Conservation (phyloP, 2,797 vertebrate genomes). For the Paratrypauchen microcephalus region DNA sequence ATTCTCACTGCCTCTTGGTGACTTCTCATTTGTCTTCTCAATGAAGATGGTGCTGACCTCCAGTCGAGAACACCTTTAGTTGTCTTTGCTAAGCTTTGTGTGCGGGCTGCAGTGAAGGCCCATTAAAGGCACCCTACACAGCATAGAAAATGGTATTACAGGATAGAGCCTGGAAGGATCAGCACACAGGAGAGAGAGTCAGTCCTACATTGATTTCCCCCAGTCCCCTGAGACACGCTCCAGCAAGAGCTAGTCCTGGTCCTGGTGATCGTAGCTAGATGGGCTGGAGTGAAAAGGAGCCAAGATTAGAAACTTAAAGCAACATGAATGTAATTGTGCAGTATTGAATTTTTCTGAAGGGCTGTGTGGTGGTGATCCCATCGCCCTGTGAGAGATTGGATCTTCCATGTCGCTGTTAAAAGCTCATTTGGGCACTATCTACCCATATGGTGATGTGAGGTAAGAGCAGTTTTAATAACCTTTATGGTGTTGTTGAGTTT, state of each 20-base stretch:
- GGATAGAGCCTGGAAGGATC: slow-evolving; percentile 35
- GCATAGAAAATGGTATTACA: slow-evolving; percentile 49
- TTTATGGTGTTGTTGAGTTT: slow-evolving; percentile 40
- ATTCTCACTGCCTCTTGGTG: slow-evolving; percentile 30
- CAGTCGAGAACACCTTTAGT: slow-evolving; percentile 17
- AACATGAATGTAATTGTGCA: slow-evolving; percentile 31
- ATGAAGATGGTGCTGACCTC: slow-evolving; percentile 32
- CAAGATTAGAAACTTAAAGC: slow-evolving; percentile 38
- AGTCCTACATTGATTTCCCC: slow-evolving; percentile 48
- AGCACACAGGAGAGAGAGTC: slow-evolving; percentile 27
- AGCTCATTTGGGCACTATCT: slow-evolving; percentile 45
- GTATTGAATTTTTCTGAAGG: slow-evolving; percentile 33
- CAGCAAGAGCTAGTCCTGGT: slow-evolving; percentile 21
- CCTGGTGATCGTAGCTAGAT: slow-evolving; percentile 19
- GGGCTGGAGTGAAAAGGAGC: slow-evolving; percentile 19
- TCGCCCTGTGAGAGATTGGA: slow-evolving; percentile 23
- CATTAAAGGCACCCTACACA: slow-evolving; percentile 37
- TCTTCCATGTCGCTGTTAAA: slow-evolving; percentile 44
- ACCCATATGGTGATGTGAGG: slow-evolving; percentile 44
- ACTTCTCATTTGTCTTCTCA: slow-evolving; percentile 39
- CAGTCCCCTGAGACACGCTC: slow-evolving; percentile 23
- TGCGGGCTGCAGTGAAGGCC: slow-evolving; percentile 12
- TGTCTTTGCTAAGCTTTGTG: slow-evolving; percentile 24
- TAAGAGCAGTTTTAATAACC: slow-evolving; percentile 56
- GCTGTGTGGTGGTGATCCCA: slow-evolving; percentile 26